A percentile compares a stretch with the other conserved stretches of the same genome.
These are phyloP conservation scores for Drosophila heteroneura DNA, from an alignment of 2,888 invertebrate genomes.

Conservation along the genomic window DNA sequence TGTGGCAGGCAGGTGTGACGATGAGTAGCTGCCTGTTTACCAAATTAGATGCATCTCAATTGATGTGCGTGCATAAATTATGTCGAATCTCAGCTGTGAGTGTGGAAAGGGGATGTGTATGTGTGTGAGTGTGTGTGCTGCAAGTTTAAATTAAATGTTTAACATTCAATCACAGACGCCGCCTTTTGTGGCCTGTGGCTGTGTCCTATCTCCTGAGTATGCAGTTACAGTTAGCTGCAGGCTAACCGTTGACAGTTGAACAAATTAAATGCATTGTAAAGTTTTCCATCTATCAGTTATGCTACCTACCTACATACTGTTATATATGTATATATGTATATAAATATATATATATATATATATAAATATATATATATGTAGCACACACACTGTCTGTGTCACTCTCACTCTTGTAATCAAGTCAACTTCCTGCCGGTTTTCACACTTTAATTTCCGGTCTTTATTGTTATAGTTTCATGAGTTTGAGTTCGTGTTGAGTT, in stretches of 20 bases:
- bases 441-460: constrained; percentile 81
- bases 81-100: constrained; percentile 41
- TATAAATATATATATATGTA: background rate
- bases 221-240: constrained; percentile 22
- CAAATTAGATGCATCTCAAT: constrained; percentile 80
- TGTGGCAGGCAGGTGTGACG: constrained; percentile 72
- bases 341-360: background rate
- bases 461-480: constrained; percentile 75
- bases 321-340: constrained; percentile 6
- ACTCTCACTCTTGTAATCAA: constrained; percentile 70
- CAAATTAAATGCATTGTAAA: constrained; percentile 75
- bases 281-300: constrained; percentile 70
- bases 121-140: constrained; percentile 20
- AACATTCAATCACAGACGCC: constrained; percentile 73
- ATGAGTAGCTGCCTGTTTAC: constrained; percentile 67
- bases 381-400: constrained; percentile 18
- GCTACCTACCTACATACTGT: constrained; percentile 18
- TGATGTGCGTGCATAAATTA: constrained; percentile 80
- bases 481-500: constrained; percentile 48
- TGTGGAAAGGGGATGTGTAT: constrained; percentile 1
- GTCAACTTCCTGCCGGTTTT: constrained; percentile 78
- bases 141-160: constrained; percentile 80
- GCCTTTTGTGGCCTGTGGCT: constrained; percentile 57
- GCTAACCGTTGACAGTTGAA: constrained; percentile 56
- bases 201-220: constrained; percentile 38